A percentile compares a stretch with the other conserved stretches of the same genome.
Evolutionary conservation across 2,888 invertebrate species (phyloP).

Genomic region (Cinara cedri): DNA sequence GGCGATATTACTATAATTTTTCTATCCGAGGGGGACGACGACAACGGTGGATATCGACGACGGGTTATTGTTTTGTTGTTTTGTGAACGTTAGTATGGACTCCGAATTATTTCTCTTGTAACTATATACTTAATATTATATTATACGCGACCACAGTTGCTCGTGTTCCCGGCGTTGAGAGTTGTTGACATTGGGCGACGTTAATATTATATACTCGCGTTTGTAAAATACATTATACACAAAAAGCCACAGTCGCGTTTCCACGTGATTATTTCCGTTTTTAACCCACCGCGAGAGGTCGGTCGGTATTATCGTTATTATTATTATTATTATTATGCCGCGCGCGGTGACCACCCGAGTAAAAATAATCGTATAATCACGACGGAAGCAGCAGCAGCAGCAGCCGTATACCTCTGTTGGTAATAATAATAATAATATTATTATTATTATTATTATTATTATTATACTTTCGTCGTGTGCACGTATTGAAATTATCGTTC

Average conservation of each 20-base stretch:
- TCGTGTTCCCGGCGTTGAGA: no score
- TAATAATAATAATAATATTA: no score
- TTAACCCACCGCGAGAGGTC: background rate
- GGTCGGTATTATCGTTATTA: constrained; percentile 33
- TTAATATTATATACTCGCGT: background rate
- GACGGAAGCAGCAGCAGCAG: background rate
- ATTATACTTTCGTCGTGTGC: constrained; percentile 3
- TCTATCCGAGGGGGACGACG: no score
- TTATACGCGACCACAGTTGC: background rate
- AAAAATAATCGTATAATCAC: constrained; percentile 34
- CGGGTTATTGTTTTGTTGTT: background rate
- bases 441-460: no score
- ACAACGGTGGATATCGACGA: no score
- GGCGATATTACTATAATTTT: no score
- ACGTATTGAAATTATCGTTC: constrained; percentile 33
- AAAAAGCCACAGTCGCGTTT: constrained; percentile 38
- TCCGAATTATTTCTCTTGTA: no score
- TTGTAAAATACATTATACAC: no score
- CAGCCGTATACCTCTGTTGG: no score
- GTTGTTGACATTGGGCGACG: constrained; percentile 31
- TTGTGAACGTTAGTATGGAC: background rate
- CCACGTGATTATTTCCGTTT: constrained; percentile 49
- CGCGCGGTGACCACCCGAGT: constrained; percentile 49
- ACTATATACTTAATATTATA: no score
- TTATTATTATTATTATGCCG: constrained; percentile 9